These are phyloP conservation scores for Chaetodon auriga DNA, from an alignment of 2,113 vertebrate genomes.

Conservation along the genomic window DNA sequence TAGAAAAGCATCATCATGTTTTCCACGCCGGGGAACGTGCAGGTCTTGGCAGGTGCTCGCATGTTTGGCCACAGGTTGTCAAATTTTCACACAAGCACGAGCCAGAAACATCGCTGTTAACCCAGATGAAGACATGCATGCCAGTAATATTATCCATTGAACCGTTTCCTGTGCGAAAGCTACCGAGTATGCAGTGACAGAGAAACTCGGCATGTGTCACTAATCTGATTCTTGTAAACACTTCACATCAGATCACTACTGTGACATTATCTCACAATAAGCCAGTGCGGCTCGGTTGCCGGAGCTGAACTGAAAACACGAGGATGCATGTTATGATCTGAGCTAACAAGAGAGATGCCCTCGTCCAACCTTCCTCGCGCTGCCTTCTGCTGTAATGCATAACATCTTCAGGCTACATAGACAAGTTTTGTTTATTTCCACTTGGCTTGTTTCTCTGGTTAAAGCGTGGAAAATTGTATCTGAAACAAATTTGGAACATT, in stretches of 20 bases:
- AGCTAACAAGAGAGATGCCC: constrained; percentile 23
- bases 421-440: constrained; percentile 62
- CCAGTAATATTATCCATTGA: neutral
- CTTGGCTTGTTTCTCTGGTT: constrained; percentile 44
- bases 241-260: constrained; percentile 31
- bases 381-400: constrained; percentile 21
- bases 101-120: constrained; percentile 2
- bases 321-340: constrained; percentile 1
- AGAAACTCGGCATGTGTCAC: constrained; percentile 20
- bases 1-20: neutral
- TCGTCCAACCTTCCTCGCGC: constrained; percentile 12
- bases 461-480: constrained; percentile 63
- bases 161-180: neutral
- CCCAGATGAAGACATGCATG: neutral
- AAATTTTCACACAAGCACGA: neutral
- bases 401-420: constrained; percentile 36
- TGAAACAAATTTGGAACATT: constrained; percentile 62
- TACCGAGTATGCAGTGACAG: neutral
- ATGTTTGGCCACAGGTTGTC: neutral
- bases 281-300: constrained; percentile 11
- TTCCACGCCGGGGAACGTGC: neutral
- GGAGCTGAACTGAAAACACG: constrained; percentile 29
- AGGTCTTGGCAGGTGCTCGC: neutral
- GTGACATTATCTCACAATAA: constrained; percentile 17
- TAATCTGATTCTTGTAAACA: constrained; percentile 33